phyloP scores from a whole-genome alignment of 2,797 vertebrate genomes.

The Protonibea diacanthus region DNA sequence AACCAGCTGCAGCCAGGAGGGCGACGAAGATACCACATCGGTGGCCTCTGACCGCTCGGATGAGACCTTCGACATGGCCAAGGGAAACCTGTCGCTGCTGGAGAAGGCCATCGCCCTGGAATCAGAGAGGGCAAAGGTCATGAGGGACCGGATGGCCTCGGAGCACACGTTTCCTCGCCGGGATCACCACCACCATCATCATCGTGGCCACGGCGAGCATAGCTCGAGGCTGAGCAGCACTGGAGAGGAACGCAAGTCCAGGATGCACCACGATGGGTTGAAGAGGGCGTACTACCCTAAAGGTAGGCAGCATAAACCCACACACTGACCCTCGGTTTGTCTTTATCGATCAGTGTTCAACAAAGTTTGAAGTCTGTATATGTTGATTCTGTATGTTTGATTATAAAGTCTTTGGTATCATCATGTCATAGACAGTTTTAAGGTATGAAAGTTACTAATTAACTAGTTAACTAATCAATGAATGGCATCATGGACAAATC shows the following conservation, averaged over 20 bases:
- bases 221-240: constrained; percentile 91
- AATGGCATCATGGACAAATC: too few relatives aligned
- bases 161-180: constrained; percentile 87
- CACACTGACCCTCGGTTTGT: constrained; percentile 35
- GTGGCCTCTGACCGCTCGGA: constrained; percentile 96
- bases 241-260: constrained; percentile 92
- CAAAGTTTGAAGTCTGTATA: not conserved
- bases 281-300: constrained; percentile 98
- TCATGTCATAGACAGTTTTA: too few relatives aligned
- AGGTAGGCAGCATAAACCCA: constrained; percentile 85
- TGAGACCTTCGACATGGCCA: constrained; percentile 98
- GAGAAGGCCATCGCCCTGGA: constrained; percentile 99
- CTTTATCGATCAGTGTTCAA: constrained; percentile 15
- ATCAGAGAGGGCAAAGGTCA: constrained; percentile 95
- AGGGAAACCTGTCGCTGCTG: constrained; percentile 96
- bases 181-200: constrained; percentile 84
- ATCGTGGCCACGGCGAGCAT: constrained; percentile 87
- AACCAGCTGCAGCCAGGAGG: constrained; percentile 90
- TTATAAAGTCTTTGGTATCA: not conserved
- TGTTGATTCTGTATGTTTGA: not conserved
- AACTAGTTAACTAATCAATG: too few relatives aligned
- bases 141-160: constrained; percentile 94
- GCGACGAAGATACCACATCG: constrained; percentile 95
- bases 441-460: too few relatives aligned
- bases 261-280: constrained; percentile 92